phyloP scores from a whole-genome alignment of 64 coral and sea anemone genomes.

The Pocillopora damicornis region DNA sequence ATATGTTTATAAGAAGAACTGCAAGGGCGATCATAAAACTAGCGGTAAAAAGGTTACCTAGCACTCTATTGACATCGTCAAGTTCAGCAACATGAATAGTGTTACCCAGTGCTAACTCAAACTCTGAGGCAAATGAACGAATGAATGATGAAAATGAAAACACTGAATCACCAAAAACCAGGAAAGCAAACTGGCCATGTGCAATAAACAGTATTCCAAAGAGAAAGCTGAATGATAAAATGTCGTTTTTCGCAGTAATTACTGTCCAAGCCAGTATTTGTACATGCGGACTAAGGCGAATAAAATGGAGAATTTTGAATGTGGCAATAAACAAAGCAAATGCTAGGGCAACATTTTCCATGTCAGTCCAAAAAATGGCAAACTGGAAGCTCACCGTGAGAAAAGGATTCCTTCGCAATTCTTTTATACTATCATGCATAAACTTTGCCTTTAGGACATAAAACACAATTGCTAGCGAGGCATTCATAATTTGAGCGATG shows the following conservation, averaged over 20 bases:
- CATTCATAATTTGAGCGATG: background rate
- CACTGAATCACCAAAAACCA: constrained; percentile 16
- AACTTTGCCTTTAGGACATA: constrained; percentile 10
- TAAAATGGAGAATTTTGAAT: constrained; percentile 31
- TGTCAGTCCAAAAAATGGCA: constrained; percentile 25
- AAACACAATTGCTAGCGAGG: constrained; percentile 5
- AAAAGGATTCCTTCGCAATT: constrained; percentile 13
- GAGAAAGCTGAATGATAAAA: constrained; percentile 11
- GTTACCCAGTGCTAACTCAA: constrained; percentile 1
- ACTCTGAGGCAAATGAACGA: background rate
- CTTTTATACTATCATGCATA: constrained; percentile 4
- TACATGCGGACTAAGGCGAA: constrained; percentile 9
- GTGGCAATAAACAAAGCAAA: constrained; percentile 15
- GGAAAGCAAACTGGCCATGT: constrained; percentile 21
- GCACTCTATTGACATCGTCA: background rate
- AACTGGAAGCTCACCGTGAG: constrained; percentile 5
- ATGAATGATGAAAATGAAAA: constrained; percentile 3
- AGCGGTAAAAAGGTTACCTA: constrained; percentile 2
- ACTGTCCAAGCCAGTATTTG: constrained; percentile 17
- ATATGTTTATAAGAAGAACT: constrained; percentile 27
- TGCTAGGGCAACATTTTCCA: constrained; percentile 1
- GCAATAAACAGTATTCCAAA: constrained; percentile 1
- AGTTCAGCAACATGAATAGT: background rate
- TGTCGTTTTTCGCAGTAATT: background rate
- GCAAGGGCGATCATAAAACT: constrained; percentile 16